Conservation (phyloP, 1,140 invertebrate species). For the Drosophila kepulauana region DNA sequence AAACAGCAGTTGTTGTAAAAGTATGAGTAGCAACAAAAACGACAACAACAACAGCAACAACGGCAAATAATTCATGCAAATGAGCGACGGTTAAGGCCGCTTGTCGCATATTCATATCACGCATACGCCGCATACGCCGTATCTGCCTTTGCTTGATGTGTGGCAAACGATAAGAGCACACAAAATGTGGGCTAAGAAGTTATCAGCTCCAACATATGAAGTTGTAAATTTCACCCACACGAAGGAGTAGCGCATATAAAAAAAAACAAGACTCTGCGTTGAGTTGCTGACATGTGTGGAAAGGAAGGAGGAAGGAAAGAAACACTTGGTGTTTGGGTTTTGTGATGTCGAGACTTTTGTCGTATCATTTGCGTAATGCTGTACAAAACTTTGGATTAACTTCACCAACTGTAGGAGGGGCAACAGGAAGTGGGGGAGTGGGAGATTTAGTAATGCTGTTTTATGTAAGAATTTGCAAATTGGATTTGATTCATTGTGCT, state of each 20-base stretch:
- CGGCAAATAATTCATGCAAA: constrained; percentile 75
- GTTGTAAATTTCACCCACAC: constrained; percentile 65
- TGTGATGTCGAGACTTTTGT: constrained; percentile 15
- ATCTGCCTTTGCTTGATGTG: constrained; percentile 50
- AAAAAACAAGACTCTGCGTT: constrained; percentile 24
- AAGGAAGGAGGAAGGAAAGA: neutral
- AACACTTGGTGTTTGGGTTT: neutral
- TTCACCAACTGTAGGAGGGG: neutral
- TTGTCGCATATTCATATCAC: constrained; percentile 58
- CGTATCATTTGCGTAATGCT: constrained; percentile 26
- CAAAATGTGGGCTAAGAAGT: neutral
- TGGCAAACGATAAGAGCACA: constrained; percentile 61
- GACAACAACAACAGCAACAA: constrained; percentile 42
- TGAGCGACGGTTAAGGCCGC: constrained; percentile 61
- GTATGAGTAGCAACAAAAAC: constrained; percentile 27
- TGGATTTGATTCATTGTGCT: neutral
- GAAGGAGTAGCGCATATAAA: constrained; percentile 11
- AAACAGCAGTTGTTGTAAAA: constrained; percentile 26
- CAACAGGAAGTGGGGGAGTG: neutral
- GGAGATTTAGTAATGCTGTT: constrained; percentile 9
- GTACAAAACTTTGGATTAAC: constrained; percentile 23
- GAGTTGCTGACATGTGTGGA: constrained; percentile 21
- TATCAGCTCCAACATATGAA: constrained; percentile 68
- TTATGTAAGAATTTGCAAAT: constrained; percentile 20
- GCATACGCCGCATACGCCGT: constrained; percentile 54